Conservation (phyloP, 1,140 invertebrate species). For the Solenopsis invicta region DNA sequence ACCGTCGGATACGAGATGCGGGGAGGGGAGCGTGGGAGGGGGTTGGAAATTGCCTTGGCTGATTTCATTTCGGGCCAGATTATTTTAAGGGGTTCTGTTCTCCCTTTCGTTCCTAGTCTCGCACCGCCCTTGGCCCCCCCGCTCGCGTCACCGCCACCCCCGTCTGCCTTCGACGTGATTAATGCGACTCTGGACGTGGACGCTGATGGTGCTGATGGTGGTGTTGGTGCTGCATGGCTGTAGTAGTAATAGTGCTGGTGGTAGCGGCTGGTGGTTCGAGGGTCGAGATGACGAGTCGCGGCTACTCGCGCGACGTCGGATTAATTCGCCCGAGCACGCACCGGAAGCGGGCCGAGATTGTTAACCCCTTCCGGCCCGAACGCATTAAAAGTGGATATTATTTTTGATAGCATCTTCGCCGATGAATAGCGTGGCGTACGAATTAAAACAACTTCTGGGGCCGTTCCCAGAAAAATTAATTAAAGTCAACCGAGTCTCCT, state of each 20-base stretch:
- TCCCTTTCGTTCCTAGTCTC: constrained; percentile 73
- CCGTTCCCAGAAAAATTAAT: constrained; percentile 53
- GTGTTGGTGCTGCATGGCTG: neutral
- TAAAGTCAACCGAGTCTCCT: constrained; percentile 28
- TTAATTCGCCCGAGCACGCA: constrained; percentile 72
- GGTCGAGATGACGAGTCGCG: constrained; percentile 62
- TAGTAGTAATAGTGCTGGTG: constrained; percentile 1
- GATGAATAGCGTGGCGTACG: constrained; percentile 36
- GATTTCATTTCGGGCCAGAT: constrained; percentile 86
- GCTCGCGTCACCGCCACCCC: constrained; percentile 33
- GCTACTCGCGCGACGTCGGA: constrained; percentile 69
- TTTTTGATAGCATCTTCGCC: constrained; percentile 57
- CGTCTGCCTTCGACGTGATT: constrained; percentile 78
- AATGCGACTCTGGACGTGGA: constrained; percentile 80
- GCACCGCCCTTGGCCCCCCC: constrained; percentile 40
- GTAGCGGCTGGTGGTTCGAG: constrained; percentile 6
- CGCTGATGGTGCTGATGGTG: neutral
- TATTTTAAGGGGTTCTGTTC: constrained; percentile 85
- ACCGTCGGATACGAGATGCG: constrained; percentile 61
- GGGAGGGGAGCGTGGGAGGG: constrained; percentile 56
- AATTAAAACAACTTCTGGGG: constrained; percentile 43
- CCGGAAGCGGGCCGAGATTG: constrained; percentile 56
- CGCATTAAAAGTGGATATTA: constrained; percentile 56
- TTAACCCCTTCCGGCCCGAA: constrained; percentile 59
- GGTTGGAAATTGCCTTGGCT: constrained; percentile 85